Evolutionary conservation across 2,888 invertebrate species (phyloP).

Genomic region (Liodrosophila aerea): DNA sequence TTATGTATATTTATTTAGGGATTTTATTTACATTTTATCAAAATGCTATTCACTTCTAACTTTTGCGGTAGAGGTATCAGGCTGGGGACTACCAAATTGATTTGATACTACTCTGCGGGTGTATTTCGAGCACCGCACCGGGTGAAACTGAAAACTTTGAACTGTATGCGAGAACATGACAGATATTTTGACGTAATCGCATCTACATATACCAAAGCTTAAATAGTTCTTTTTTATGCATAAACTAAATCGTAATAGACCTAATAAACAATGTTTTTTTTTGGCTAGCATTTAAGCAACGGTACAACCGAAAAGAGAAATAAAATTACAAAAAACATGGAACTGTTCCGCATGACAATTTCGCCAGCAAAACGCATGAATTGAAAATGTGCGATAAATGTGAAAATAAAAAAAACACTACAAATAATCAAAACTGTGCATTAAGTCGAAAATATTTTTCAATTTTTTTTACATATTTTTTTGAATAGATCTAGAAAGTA

Average conservation of each 20-base stretch:
- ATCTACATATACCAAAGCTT: slow-evolving; percentile 69
- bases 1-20: too few species aligned
- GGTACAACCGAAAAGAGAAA: too few species aligned
- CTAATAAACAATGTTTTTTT: slow-evolving; percentile 5
- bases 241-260: slow-evolving; percentile 15
- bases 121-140: too few species aligned
- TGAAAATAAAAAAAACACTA: too few species aligned
- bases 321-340: too few species aligned
- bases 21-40: too few species aligned
- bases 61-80: too few species aligned
- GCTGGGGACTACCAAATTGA: too few species aligned
- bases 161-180: slow-evolving; percentile 37
- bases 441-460: slow-evolving; percentile 11
- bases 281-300: too few species aligned
- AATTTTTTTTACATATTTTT: slow-evolving; percentile 11
- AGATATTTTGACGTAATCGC: slow-evolving; percentile 50
- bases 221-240: slow-evolving; percentile 40
- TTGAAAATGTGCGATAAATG: slow-evolving; percentile 12
- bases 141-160: slow-evolving; percentile 28
- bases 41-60: too few species aligned
- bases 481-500: slow-evolving; percentile 16
- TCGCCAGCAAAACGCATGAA: background rate
- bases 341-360: slow-evolving; percentile 17
- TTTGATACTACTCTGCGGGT: background rate
- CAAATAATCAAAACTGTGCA: slow-evolving; percentile 53